Base-by-base conservation (phyloP, 2,113 vertebrate genomes). In the Talpa occidentalis region DNA sequence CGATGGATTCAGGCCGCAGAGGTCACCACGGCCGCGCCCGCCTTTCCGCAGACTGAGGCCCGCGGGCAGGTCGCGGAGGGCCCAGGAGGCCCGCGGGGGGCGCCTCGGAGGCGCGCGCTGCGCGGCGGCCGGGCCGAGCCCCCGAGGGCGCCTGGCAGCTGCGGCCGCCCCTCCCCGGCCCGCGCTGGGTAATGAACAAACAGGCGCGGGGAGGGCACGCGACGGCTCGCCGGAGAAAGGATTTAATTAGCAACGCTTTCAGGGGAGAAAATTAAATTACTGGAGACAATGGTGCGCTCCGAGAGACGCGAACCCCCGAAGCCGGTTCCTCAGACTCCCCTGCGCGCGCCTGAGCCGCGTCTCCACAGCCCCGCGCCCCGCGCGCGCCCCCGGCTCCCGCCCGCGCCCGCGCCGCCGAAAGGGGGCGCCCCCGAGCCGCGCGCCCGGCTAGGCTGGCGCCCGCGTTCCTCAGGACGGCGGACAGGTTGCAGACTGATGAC, bases 241-340 rank as follows among this genome's bases (percentile, higher is more conserved):
- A 94, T 79, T 94, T 97, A 87, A 94, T 96, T 95, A 97, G 91
- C 80, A 67, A 59, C 28, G 28, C 80, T 72, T 95, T 89, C 74
- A 24, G 88, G 70, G 80, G 37, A 94, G 91, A 81, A 92, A 94
- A 95, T 96, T 89, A 83, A 95, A 95, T 95, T 82, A 89, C 70
- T 92, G 70, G 54, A 87, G 81, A 73, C 59, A 40, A 28, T 2
- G 56, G 69, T 44, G 64, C 24, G 12, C 81, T 82, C 52, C 0
- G 14, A 86, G 74, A 82, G 92, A 79, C 81, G 37, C 6, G 16
- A 81, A 88, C 22, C 72, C 59, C 74, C 47, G 17, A 28, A 64
- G 24, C 47, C 0, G 22, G 69, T 24, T 73, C 52, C 77, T 80
- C 16, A 52, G 42, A 47, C 5, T 19, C n/a, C 21, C 12, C 16